phyloP scores from a whole-genome alignment of 2,888 invertebrate species.

The Parasteatoda lunata region DNA sequence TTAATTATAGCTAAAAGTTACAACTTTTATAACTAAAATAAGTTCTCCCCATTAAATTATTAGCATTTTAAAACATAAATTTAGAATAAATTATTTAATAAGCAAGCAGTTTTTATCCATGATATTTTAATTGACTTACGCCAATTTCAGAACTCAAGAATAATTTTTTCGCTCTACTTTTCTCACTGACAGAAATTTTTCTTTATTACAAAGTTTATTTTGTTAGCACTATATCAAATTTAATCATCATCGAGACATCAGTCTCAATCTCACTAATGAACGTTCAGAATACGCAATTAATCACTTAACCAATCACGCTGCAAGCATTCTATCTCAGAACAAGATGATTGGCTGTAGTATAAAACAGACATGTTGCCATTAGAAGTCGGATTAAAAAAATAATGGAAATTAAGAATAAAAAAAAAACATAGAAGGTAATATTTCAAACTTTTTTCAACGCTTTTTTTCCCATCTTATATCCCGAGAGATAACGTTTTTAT shows the following conservation, averaged over 20 bases:
- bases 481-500: conserved; percentile 12
- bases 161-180: too few species aligned
- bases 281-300: conserved; percentile 58
- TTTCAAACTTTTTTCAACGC: conserved; percentile 39
- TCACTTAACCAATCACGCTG: conserved; percentile 60
- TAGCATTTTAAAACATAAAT: too few species aligned
- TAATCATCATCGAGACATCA: conserved; percentile 44
- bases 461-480: conserved; percentile 12
- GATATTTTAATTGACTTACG: too few species aligned
- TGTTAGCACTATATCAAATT: conserved; percentile 24
- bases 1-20: too few species aligned
- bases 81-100: too few species aligned
- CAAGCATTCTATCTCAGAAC: conserved; percentile 7
- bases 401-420: neutral
- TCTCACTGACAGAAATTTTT: too few species aligned
- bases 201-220: neutral
- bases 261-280: conserved; percentile 52
- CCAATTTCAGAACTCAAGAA: too few species aligned
- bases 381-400: conserved; percentile 20
- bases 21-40: too few species aligned
- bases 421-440: conserved; percentile 28
- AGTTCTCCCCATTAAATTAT: too few species aligned
- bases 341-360: conserved; percentile 33
- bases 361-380: conserved; percentile 36
- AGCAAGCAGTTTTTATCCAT: too few species aligned